Evolutionary conservation across 2,888 invertebrate genomes (phyloP).

Genomic region (Antitype chi): DNA sequence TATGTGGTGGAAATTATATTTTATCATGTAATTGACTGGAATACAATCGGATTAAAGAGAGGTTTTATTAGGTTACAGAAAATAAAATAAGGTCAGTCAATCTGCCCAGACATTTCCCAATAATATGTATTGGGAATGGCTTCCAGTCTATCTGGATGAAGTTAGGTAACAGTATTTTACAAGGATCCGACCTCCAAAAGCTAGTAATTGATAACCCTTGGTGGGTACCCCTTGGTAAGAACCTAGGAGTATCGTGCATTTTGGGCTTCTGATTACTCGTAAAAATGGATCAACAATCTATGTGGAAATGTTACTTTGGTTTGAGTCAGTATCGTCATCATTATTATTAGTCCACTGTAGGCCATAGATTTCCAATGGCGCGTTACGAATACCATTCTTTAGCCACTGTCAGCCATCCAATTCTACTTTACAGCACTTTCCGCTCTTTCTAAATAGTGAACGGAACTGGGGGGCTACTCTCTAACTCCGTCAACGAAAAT

Average conservation of each 20-base stretch:
- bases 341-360: neutral
- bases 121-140: neutral
- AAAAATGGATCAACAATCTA: neutral
- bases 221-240: no score
- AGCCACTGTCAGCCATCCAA: neutral
- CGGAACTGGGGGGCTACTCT: no score
- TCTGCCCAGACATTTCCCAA: neutral
- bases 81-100: neutral
- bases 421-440: neutral
- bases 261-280: neutral
- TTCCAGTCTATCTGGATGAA: neutral
- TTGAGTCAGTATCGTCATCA: no score
- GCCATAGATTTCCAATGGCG: neutral
- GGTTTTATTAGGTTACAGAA: neutral
- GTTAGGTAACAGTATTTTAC: neutral
- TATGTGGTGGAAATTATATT: conserved; percentile 23
- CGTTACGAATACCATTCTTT: no score
- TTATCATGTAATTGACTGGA: neutral
- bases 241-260: no score
- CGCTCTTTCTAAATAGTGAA: neutral
- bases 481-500: no score
- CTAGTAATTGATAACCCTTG: neutral
- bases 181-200: neutral
- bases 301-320: neutral
- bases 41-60: neutral